Percentiles rank a stretch among this genome's conserved stretches.
phyloP scores from a whole-genome alignment of 2,797 vertebrate genomes.

The Sebastolobus alascanus region DNA sequence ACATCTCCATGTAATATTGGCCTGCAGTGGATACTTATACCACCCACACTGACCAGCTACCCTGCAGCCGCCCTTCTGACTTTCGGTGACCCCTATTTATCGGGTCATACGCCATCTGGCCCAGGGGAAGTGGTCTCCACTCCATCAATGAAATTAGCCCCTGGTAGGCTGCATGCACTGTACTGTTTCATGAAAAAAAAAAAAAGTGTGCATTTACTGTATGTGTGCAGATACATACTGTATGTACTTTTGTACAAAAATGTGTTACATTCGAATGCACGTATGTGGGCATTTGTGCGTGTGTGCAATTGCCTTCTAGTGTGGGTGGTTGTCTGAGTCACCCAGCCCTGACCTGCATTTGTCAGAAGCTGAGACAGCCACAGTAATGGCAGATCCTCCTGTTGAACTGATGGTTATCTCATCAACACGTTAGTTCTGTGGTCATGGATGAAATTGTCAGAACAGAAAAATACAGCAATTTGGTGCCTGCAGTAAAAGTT shows the following conservation, averaged over 20 bases:
- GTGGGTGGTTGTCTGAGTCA: slow-evolving; percentile 19
- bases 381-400: neutral
- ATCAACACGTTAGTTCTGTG: neutral
- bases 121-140: slow-evolving; percentile 14
- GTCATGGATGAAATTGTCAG: neutral
- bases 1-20: neutral
- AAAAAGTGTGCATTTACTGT: neutral
- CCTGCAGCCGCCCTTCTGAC: slow-evolving; percentile 61
- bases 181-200: neutral
- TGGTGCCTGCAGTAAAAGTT: neutral
- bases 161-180: neutral
- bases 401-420: neutral
- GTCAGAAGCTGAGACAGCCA: slow-evolving; percentile 6
- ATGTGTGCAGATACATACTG: neutral
- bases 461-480: slow-evolving; percentile 1
- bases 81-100: slow-evolving; percentile 67
- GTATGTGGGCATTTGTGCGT: neutral
- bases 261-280: neutral
- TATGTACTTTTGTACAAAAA: neutral
- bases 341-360: slow-evolving; percentile 32
- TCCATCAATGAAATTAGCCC: slow-evolving; percentile 62
- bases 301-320: neutral
- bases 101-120: slow-evolving; percentile 70
- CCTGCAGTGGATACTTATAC: slow-evolving; percentile 28
- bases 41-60: slow-evolving; percentile 58